phyloP scores from a whole-genome alignment of 2,797 vertebrate species.

The Tympanoctomys barrerae region DNA sequence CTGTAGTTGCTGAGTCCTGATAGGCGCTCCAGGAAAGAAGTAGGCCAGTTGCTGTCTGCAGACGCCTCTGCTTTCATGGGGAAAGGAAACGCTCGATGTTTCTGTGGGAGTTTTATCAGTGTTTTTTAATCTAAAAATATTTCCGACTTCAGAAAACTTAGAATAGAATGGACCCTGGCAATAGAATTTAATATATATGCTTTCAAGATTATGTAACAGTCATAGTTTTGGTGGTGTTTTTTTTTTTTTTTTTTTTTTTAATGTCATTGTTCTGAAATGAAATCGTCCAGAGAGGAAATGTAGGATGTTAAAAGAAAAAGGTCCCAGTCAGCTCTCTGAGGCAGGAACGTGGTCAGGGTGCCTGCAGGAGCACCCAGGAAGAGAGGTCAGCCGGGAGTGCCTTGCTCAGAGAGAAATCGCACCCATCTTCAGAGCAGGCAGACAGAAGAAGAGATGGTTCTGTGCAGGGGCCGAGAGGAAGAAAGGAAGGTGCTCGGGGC shows the following conservation, averaged over 20 bases:
- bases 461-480: background rate
- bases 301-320: background rate
- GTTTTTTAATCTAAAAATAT: constrained; percentile 29
- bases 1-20: background rate
- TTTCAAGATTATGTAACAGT: background rate
- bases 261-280: background rate
- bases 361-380: background rate
- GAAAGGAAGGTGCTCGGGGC: background rate
- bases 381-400: background rate
- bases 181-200: background rate
- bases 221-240: background rate
- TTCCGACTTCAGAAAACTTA: constrained; percentile 15
- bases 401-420: background rate
- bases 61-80: background rate
- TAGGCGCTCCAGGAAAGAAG: background rate
- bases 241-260: background rate
- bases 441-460: background rate
- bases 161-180: background rate
- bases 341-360: background rate
- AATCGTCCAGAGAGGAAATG: background rate
- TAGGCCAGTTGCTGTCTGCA: background rate
- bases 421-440: background rate
- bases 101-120: background rate
- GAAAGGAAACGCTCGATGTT: background rate
- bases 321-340: background rate